phyloP scores from a whole-genome alignment of 2,113 vertebrate genomes.

The Gopherus evgoodei region DNA sequence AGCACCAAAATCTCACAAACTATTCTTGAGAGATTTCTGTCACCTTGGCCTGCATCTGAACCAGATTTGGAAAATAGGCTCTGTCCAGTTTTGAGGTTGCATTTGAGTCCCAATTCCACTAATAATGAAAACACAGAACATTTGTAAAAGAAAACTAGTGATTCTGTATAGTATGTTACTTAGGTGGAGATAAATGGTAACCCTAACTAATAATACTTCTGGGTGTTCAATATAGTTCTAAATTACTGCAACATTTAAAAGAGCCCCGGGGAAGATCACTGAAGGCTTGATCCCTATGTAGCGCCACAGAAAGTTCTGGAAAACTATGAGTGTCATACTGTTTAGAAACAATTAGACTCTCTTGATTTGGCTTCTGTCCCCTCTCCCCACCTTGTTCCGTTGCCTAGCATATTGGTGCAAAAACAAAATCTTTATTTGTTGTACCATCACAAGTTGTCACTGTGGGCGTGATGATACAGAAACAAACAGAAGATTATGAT shows the following conservation, averaged over 20 bases:
- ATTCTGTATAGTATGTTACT: not conserved
- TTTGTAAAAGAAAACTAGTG: not conserved
- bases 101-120: not conserved
- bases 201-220: not conserved
- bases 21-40: not conserved
- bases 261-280: not conserved
- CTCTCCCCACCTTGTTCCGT: not conserved
- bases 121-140: not conserved
- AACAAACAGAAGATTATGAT: rapidly evolving
- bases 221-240: not conserved
- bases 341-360: not conserved
- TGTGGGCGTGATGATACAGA: rapidly evolving
- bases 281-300: rapidly evolving
- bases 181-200: not conserved
- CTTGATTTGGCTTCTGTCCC: not conserved
- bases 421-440: rapidly evolving
- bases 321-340: not conserved
- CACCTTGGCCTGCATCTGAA: not conserved
- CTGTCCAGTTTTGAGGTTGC: not conserved
- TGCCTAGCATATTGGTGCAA: not conserved
- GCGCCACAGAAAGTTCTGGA: not conserved
- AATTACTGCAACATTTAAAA: not conserved
- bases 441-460: rapidly evolving
- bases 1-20: not conserved
- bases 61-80: not conserved